phyloP scores from a whole-genome alignment of 37 sponge, comb jelly and placozoan genomes.

The Cliona cf. orientalis region DNA sequence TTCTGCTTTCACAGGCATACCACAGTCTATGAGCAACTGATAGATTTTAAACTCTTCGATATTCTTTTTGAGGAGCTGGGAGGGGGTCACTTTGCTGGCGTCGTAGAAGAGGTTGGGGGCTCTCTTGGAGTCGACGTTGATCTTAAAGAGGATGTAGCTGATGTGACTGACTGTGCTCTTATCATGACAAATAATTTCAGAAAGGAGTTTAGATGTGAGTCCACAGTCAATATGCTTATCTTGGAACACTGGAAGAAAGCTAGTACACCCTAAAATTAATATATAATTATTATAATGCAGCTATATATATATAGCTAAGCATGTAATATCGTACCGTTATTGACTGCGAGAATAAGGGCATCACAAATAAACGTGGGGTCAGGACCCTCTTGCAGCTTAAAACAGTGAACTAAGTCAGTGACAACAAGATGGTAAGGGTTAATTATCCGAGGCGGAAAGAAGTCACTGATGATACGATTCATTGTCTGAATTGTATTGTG shows the following conservation, averaged over 20 bases:
- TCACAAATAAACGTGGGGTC: constrained; percentile 30
- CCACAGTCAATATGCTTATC: constrained; percentile 33
- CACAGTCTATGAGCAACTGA: constrained; percentile 11
- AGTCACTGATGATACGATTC: neutral
- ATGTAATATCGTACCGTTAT: constrained; percentile 40
- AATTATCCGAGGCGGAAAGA: neutral
- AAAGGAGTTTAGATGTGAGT: constrained; percentile 6
- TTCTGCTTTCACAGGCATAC: constrained; percentile 6
- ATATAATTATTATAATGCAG: too few species aligned
- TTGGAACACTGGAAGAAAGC: neutral
- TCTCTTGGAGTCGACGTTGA: neutral
- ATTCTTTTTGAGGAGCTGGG: neutral
- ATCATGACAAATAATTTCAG: neutral
- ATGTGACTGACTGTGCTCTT: neutral
- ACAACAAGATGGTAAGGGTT: neutral
- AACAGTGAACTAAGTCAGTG: constrained; percentile 11
- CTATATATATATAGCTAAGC: too few species aligned
- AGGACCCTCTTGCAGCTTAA: neutral
- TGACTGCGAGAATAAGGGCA: constrained; percentile 34
- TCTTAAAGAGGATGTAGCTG: constrained; percentile 7
- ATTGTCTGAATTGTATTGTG: neutral
- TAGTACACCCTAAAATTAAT: too few species aligned
- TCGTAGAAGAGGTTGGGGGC: constrained; percentile 28
- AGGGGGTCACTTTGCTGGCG: neutral
- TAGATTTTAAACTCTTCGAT: neutral